Percentiles rank a stretch among this genome's conserved stretches.
Conservation (phyloP, 1,140 invertebrate genomes). For the Solenopsis invicta region DNA sequence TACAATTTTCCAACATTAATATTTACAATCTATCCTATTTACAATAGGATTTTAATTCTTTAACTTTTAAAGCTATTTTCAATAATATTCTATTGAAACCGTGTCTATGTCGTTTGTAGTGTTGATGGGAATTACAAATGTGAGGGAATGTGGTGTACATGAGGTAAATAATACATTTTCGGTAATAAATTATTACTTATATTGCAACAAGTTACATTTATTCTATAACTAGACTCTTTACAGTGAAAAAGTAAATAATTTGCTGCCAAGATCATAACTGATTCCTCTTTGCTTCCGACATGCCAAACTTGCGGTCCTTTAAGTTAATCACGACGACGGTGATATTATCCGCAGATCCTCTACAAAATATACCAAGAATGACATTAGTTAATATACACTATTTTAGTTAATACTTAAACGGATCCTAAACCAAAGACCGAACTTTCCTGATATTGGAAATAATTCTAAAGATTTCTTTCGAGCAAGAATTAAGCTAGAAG, state of each 20-base stretch:
- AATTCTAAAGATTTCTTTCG: no score
- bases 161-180: background rate
- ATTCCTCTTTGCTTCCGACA: conserved; percentile 72
- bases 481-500: no score
- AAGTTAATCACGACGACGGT: conserved; percentile 97
- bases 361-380: conserved; percentile 66
- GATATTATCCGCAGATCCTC: conserved; percentile 98
- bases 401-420: background rate
- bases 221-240: conserved; percentile 33
- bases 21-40: no score
- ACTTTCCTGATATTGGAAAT: no score
- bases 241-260: background rate
- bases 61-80: no score
- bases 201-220: background rate
- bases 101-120: background rate
- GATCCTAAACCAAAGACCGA: no score
- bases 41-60: no score
- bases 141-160: background rate
- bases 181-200: background rate
- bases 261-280: conserved; percentile 29
- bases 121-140: background rate
- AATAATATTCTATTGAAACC: conserved; percentile 18
- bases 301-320: conserved; percentile 87
- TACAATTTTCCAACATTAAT: no score
- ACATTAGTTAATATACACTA: conserved; percentile 8